Percentiles rank a stretch among this genome's conserved stretches.
phyloP scores from a whole-genome alignment of 2,888 invertebrate species.

The Tetragnatha montana region DNA sequence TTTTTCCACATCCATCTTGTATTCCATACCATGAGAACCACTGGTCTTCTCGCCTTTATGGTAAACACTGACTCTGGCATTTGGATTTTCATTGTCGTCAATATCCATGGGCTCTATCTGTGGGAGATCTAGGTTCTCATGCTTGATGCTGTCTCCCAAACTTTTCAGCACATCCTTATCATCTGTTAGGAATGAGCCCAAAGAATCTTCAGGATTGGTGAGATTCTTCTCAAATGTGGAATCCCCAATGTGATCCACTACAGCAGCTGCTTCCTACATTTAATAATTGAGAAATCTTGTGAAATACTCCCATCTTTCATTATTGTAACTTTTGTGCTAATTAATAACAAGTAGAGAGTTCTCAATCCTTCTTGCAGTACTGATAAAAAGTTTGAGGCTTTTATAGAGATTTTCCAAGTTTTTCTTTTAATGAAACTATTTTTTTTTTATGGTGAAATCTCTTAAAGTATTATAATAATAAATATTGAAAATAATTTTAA shows the following conservation, averaged over 20 bases:
- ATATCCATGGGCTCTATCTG: slow-evolving; percentile 41
- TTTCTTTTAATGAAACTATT: too few relatives aligned
- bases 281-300: background rate
- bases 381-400: background rate
- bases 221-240: slow-evolving; percentile 35
- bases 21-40: slow-evolving; percentile 17
- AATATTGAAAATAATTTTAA: too few relatives aligned
- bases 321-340: background rate
- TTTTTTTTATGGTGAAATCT: too few relatives aligned
- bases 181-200: slow-evolving; percentile 48
- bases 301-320: background rate
- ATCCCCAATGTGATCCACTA: slow-evolving; percentile 72
- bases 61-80: background rate
- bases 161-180: slow-evolving; percentile 44
- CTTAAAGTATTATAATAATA: too few relatives aligned
- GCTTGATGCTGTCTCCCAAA: slow-evolving; percentile 22
- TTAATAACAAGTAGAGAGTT: background rate
- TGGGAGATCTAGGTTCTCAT: slow-evolving; percentile 19
- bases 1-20: slow-evolving; percentile 44
- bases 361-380: background rate
- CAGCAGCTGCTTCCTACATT: slow-evolving; percentile 72
- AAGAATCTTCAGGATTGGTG: slow-evolving; percentile 41
- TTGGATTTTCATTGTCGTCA: slow-evolving; percentile 25
- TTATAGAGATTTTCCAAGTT: too few relatives aligned
- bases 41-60: slow-evolving; percentile 15